Evolutionary conservation across 2,797 vertebrate genomes (phyloP).

Genomic region (Balearica regulorum): DNA sequence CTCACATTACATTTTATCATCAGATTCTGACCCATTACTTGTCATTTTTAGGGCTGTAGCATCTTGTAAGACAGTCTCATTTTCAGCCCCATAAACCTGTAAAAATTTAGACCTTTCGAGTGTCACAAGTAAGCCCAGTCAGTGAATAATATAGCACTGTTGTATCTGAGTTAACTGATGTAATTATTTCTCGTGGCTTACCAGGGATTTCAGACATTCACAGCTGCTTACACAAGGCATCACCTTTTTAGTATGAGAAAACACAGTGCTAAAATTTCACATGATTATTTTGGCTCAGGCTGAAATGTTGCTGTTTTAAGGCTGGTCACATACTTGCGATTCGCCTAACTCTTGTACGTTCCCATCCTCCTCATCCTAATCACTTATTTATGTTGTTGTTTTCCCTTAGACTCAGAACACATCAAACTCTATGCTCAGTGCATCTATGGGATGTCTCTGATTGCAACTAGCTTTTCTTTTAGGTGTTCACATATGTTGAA

Average conservation of each 20-base stretch:
- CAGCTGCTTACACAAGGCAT: not conserved
- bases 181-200: slow-evolving; percentile 31
- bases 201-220: not conserved
- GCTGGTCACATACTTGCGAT: not conserved
- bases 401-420: not conserved
- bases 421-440: not conserved
- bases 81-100: not conserved
- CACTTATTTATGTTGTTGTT: not conserved
- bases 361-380: not conserved
- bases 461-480: not conserved
- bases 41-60: not conserved
- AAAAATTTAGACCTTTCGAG: not conserved
- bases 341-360: not conserved
- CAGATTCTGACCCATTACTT: not conserved
- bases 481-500: not conserved
- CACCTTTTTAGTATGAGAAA: not conserved
- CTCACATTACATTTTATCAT: not conserved
- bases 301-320: not conserved
- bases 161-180: slow-evolving; percentile 9
- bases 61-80: not conserved
- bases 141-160: not conserved
- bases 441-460: not conserved
- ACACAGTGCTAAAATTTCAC: not conserved
- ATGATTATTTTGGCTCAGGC: not conserved
- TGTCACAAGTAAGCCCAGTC: not conserved